These are phyloP conservation scores for Trachurus trachurus DNA, from an alignment of 2,797 vertebrate genomes.

Conservation along the genomic window DNA sequence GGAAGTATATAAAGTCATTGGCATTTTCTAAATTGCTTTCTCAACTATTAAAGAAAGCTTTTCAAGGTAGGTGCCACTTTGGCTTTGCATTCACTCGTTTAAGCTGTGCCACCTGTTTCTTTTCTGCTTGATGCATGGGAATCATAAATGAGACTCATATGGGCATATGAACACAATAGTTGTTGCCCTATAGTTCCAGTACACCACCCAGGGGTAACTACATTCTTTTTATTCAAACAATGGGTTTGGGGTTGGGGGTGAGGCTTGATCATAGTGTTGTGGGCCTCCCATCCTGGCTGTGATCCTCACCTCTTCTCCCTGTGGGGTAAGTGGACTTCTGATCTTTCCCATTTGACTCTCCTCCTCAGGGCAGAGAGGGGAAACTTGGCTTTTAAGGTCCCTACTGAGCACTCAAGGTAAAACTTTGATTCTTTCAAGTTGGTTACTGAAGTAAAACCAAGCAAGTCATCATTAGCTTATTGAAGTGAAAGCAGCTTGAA, in stretches of 20 bases:
- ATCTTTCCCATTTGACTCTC: conserved; percentile 84
- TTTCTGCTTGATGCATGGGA: conserved; percentile 80
- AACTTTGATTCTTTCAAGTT: conserved; percentile 70
- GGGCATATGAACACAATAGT: conserved; percentile 62
- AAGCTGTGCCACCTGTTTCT: conserved; percentile 57
- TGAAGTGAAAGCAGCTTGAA: conserved; percentile 52
- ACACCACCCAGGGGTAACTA: conserved; percentile 67
- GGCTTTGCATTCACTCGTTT: conserved; percentile 61
- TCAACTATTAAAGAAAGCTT: conserved; percentile 60
- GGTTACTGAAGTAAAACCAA: conserved; percentile 39
- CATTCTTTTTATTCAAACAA: conserved; percentile 61
- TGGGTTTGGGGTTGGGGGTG: conserved; percentile 57
- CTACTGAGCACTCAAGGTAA: conserved; percentile 85
- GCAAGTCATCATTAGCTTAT: conserved; percentile 42
- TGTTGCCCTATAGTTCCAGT: conserved; percentile 60
- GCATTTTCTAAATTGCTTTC: conserved; percentile 55
- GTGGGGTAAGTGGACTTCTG: conserved; percentile 86
- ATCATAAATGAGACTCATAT: conserved; percentile 64
- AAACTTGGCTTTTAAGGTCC: conserved; percentile 83
- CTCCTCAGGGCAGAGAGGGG: conserved; percentile 84
- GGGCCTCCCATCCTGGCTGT: conserved; percentile 81
- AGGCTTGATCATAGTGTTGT: conserved; percentile 76
- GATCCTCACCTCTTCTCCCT: conserved; percentile 80
- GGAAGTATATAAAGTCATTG: conserved; percentile 66
- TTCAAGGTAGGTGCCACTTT: conserved; percentile 86